Evolutionary conservation across 2,113 vertebrate species (phyloP).

Genomic region (Hippotragus niger): DNA sequence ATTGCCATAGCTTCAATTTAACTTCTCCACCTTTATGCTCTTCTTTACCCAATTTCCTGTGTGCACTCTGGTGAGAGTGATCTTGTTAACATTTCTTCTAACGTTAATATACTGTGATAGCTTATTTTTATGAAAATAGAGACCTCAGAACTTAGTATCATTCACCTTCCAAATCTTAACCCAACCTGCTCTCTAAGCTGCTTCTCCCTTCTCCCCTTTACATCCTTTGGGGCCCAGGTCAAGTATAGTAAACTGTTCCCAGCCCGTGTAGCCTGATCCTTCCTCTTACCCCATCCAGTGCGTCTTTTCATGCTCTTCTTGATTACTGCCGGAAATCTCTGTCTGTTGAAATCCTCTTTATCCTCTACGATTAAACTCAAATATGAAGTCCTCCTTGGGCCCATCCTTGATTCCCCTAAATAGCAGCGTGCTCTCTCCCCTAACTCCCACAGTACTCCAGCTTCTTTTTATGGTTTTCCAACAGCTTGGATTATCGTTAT

Average conservation of each 20-base stretch:
- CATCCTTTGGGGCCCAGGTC: neutral
- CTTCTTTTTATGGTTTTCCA: neutral
- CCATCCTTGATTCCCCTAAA: neutral
- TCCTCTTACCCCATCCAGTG: neutral
- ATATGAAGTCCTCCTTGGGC: rapidly evolving
- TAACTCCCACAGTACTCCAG: neutral
- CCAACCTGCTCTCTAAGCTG: neutral
- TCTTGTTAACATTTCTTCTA: neutral
- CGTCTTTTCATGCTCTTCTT: neutral
- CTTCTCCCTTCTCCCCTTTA: neutral
- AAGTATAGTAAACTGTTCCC: neutral
- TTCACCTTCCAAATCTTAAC: neutral
- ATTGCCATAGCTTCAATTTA: rapidly evolving
- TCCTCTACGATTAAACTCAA: neutral
- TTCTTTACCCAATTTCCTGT: neutral
- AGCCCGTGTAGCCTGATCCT: rapidly evolving
- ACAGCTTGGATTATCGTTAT: neutral
- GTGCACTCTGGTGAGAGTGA: neutral
- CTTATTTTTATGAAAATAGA: neutral
- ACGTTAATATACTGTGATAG: neutral
- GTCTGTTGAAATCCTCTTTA: neutral
- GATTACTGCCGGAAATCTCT: neutral
- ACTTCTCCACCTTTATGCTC: neutral
- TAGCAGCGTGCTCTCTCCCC: rapidly evolving
- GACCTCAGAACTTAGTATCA: neutral